phyloP scores from a whole-genome alignment of 2,797 vertebrate genomes.

The Phylloscopus collybita region DNA sequence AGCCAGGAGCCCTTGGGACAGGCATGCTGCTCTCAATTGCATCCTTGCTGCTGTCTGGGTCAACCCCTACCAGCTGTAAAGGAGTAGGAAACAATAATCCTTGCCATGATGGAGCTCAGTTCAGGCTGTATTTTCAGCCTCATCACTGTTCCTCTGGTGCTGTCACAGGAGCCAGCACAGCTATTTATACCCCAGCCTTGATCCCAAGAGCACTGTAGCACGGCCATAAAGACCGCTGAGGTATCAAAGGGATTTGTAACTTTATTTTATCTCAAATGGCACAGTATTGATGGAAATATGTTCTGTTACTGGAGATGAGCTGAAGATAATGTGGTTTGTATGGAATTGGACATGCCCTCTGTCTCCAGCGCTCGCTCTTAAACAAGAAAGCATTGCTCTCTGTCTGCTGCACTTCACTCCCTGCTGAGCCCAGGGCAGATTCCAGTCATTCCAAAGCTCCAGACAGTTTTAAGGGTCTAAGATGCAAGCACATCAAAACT shows the following conservation, averaged over 20 bases:
- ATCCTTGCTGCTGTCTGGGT: not conserved
- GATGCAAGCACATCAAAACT: constrained; percentile 41
- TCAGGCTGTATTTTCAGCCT: not conserved
- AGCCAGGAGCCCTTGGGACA: not conserved
- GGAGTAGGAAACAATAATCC: not conserved
- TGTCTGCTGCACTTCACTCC: constrained; percentile 10
- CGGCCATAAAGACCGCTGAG: not conserved
- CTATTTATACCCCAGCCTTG: not conserved
- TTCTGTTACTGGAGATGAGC: constrained; percentile 1
- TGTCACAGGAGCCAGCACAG: not conserved
- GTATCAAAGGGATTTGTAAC: constrained; percentile 12
- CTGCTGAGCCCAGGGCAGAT: constrained; percentile 39
- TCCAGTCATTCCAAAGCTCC: constrained; percentile 55
- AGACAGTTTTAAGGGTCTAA: constrained; percentile 17
- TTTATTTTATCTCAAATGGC: not conserved
- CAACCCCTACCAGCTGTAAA: not conserved
- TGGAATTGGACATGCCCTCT: constrained; percentile 2
- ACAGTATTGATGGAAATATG: not conserved
- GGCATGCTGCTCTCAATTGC: fast-evolving
- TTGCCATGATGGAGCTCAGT: not conserved
- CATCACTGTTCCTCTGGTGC: not conserved
- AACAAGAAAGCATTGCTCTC: constrained; percentile 6
- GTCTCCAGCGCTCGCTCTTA: not conserved
- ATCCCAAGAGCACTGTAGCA: not conserved
- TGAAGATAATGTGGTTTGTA: constrained; percentile 13